phyloP scores from a whole-genome alignment of 2,113 vertebrate genomes.

The Taurulus bubalis region DNA sequence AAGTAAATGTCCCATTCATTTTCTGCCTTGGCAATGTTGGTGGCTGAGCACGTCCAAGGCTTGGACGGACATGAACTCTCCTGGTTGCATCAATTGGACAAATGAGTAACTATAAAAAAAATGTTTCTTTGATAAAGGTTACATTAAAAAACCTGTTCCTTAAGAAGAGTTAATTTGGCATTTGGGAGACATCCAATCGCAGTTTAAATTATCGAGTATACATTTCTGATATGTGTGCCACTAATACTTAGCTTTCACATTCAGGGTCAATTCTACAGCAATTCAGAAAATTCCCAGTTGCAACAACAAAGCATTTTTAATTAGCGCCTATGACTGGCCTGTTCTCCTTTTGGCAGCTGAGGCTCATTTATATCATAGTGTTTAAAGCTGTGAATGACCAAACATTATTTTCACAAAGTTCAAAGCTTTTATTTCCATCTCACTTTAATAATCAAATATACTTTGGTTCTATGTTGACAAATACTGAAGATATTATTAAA shows the following conservation, averaged over 20 bases:
- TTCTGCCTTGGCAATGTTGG: constrained; percentile 8
- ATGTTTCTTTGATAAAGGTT: not conserved
- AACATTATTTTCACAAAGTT: not conserved
- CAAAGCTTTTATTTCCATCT: not conserved
- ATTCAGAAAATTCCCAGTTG: not conserved
- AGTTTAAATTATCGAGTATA: not conserved
- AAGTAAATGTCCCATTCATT: constrained; percentile 45
- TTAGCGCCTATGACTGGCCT: not conserved
- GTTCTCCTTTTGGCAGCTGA: not conserved
- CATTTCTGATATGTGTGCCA: not conserved
- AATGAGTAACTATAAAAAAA: not conserved
- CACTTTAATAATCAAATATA: not conserved
- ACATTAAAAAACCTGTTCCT: not conserved
- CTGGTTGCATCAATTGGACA: not conserved
- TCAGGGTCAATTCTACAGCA: not conserved
- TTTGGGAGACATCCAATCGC: not conserved
- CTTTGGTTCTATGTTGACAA: not conserved
- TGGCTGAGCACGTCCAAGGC: not conserved
- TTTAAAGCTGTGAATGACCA: not conserved
- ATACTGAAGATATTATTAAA: not conserved
- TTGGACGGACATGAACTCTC: not conserved
- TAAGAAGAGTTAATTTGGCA: not conserved
- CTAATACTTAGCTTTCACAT: not conserved
- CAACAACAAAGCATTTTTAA: not conserved
- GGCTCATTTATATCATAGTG: not conserved